Percentiles rank a stretch among this genome's conserved stretches.
phyloP scores from a whole-genome alignment of 2,888 invertebrate species.

The Chloroclysta siterata region DNA sequence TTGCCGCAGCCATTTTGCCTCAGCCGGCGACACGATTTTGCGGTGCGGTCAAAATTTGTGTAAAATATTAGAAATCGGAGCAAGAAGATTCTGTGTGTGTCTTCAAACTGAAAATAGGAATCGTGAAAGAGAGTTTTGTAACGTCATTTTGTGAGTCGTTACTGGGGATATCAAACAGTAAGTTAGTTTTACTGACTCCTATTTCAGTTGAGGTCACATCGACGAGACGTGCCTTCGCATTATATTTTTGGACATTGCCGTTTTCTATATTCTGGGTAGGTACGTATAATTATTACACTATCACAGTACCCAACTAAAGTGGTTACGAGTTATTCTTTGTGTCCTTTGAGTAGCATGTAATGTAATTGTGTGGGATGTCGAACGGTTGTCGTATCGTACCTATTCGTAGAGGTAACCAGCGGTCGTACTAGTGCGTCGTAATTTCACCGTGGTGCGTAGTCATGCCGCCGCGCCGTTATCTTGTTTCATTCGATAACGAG shows the following conservation, averaged over 20 bases:
- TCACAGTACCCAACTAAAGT: background rate
- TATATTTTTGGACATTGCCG: conserved; percentile 60
- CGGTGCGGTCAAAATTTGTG: conserved; percentile 71
- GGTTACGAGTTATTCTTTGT: conserved; percentile 18
- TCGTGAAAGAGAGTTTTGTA: conserved; percentile 24
- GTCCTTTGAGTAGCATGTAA: conserved; percentile 26
- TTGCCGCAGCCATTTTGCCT: conserved; percentile 85
- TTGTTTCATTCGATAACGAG: conserved; percentile 71
- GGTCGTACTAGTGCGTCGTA: conserved; percentile 76
- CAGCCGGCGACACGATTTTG: conserved; percentile 83
- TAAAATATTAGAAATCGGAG: conserved; percentile 43
- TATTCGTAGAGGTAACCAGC: conserved; percentile 55
- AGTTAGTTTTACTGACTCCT: conserved; percentile 62
- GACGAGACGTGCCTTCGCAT: conserved; percentile 55
- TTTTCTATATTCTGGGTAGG: conserved; percentile 24
- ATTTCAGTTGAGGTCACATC: conserved; percentile 52
- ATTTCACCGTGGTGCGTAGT: conserved; percentile 71
- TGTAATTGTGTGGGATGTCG: conserved; percentile 50
- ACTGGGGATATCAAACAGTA: conserved; percentile 49
- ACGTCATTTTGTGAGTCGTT: conserved; percentile 28
- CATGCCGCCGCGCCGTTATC: conserved; percentile 70
- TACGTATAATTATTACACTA: conserved; percentile 3
- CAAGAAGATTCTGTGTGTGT: conserved; percentile 33
- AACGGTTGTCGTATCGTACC: conserved; percentile 42
- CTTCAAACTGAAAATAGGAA: conserved; percentile 37